Base-by-base conservation (phyloP, 2,113 vertebrate genomes). In the Zootoca vivipara region DNA sequence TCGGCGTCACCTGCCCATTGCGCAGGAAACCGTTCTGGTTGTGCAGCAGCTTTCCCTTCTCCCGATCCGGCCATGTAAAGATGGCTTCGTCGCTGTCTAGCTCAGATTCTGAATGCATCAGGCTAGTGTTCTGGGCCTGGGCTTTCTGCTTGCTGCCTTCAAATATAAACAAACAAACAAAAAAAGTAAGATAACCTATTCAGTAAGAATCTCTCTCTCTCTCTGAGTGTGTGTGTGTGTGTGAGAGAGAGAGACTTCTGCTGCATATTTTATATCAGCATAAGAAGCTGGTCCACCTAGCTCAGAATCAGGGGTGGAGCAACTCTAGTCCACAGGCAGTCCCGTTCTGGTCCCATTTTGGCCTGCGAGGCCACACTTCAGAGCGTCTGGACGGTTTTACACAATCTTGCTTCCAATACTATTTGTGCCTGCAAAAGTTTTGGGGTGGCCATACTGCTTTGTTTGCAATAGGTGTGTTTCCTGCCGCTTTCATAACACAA, bases 91-190 rank as follows among this genome's bases (percentile, higher is more conserved):
- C 99, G 0, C 99, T 99, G 95, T 99, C 98, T 96, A 99, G 96
- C 77, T 99, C 99, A 0, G 99, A 99, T 94, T 99, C 99, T 0
- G 99, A 99, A 92, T 97, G 98, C 99, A 99, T 99, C 95, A 99
- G 97, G 89, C 98, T 98, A 1, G 98, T 99, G 90, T 97, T 98
- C 85, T 97, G 98, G n/a, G 94, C 88, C 0, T 98, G 97, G 1
- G 97, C 94, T 95, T 99, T 99, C 91, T 98, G 93, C 12, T 98
- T 98, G 86, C 94, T 40, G 0, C 96, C 98, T 99, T 95, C 1
- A 91, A 81, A 73, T 1, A 30, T 15, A 74, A 93, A 88, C 92
- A 52, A 20, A 77, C 24, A 70, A 30, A 16, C 87, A 82, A 38
- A 30, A 16, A 87, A 82, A 38, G 4, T 6, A 30, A 62, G 35